These are phyloP conservation scores for Zaprionus davidi DNA, from an alignment of 1,140 invertebrate genomes.

Conservation along the genomic window DNA sequence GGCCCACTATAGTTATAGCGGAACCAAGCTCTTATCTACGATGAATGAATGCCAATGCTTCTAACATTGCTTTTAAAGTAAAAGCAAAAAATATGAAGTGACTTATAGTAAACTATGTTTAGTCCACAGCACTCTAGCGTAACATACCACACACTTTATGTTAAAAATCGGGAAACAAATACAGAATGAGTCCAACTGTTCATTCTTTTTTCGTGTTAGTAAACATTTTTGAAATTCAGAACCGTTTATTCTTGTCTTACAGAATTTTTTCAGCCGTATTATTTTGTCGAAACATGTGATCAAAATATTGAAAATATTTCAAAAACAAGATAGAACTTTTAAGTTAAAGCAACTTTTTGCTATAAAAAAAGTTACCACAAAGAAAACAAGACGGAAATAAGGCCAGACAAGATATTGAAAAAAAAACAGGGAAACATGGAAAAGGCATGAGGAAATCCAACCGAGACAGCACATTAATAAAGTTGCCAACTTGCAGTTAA, in stretches of 20 bases:
- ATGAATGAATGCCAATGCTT: neutral
- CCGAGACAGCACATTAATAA: constrained; percentile 71
- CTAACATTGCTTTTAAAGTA: neutral
- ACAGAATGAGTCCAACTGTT: no score
- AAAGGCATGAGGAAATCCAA: constrained; percentile 24
- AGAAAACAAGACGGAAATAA: constrained; percentile 51
- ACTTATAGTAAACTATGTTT: no score
- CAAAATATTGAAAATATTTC: constrained; percentile 40
- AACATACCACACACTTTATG: neutral
- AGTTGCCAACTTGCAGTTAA: constrained; percentile 81
- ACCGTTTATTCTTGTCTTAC: constrained; percentile 16
- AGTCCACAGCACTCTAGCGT: neutral
- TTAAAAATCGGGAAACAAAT: no score
- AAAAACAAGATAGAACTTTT: constrained; percentile 33
- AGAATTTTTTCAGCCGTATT: neutral
- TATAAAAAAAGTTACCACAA: constrained; percentile 44
- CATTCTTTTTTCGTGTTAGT: no score
- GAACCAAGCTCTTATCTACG: neutral
- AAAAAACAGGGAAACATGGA: constrained; percentile 18
- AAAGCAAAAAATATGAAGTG: neutral
- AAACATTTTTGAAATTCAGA: neutral
- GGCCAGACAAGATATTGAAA: constrained; percentile 68
- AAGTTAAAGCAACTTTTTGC: constrained; percentile 27
- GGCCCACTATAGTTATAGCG: neutral
- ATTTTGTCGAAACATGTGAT: neutral